Conservation (phyloP, 2,888 invertebrate species). For the Protophormia terraenovae region DNA sequence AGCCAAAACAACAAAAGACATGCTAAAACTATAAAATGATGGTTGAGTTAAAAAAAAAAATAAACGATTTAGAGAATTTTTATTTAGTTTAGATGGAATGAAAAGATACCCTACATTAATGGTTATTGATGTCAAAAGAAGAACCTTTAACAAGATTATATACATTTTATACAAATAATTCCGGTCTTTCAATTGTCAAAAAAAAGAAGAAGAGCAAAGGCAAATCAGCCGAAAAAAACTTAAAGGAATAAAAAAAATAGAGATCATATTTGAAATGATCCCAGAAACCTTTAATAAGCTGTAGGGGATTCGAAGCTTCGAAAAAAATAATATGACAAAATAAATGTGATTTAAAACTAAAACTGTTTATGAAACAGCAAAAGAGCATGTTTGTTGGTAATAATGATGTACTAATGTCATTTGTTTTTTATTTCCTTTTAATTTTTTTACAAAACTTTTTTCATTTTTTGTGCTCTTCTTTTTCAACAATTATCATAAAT, state of each 20-base stretch:
- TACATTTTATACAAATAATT: no score
- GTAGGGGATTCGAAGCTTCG: conserved; percentile 28
- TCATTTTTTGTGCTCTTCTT: conserved; percentile 24
- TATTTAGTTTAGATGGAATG: neutral
- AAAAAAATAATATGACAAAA: neutral
- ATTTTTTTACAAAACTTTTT: conserved; percentile 38
- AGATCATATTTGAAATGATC: no score
- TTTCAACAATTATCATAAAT: conserved; percentile 65
- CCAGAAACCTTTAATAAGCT: neutral
- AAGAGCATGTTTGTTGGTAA: conserved; percentile 68
- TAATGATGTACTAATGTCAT: conserved; percentile 67
- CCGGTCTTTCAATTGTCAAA: no score
- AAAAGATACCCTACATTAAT: neutral
- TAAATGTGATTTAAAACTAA: conserved; percentile 38
- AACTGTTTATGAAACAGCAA: conserved; percentile 58
- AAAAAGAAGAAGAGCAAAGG: no score
- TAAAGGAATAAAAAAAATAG: no score
- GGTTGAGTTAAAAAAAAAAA: conserved; percentile 42
- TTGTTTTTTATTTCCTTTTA: conserved; percentile 48
- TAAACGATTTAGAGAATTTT: neutral
- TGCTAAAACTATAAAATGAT: conserved; percentile 53
- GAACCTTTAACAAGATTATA: no score
- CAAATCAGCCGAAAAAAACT: no score
- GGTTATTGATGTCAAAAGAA: no score
- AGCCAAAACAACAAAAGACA: conserved; percentile 59